Percentiles rank a stretch among this genome's conserved stretches.
These are phyloP conservation scores for Pseudopodoces humilis DNA, from an alignment of 2,113 vertebrate species.

Conservation along the genomic window DNA sequence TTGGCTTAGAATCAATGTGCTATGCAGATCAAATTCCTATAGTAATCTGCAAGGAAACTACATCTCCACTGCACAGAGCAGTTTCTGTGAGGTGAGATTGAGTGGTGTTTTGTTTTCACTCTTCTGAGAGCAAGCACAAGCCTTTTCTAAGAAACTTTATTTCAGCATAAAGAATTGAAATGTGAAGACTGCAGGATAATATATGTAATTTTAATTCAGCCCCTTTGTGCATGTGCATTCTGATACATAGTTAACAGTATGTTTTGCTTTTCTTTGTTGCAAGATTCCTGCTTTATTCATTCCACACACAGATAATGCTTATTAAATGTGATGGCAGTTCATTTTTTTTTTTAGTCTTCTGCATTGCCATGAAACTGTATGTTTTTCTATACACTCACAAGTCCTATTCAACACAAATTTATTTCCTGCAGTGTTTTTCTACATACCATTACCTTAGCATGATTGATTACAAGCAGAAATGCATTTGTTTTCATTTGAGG, in stretches of 20 bases:
- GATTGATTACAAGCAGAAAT: background rate
- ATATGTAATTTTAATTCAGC: constrained; percentile 29
- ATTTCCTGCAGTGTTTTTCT: background rate
- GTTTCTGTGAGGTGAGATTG: background rate
- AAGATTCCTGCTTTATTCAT: constrained; percentile 33
- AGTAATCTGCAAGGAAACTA: background rate
- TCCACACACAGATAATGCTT: background rate
- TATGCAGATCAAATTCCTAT: background rate
- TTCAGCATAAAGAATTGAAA: background rate
- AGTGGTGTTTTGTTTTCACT: background rate
- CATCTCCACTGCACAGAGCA: background rate
- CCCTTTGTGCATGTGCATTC: constrained; percentile 58
- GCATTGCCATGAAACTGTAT: background rate
- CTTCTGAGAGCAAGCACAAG: background rate
- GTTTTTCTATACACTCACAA: background rate
- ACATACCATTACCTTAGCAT: background rate
- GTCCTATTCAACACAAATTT: background rate
- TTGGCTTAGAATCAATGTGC: background rate
- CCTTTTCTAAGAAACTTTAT: background rate
- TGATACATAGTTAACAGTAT: background rate
- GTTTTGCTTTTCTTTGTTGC: constrained; percentile 14
- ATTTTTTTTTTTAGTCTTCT: background rate
- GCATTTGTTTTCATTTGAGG: background rate
- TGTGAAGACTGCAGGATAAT: background rate
- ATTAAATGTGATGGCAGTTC: background rate